Percentiles rank a stretch among this genome's conserved stretches.
These are phyloP conservation scores for Coilia nasus DNA, from an alignment of 2,797 vertebrate species.

Conservation along the genomic window DNA sequence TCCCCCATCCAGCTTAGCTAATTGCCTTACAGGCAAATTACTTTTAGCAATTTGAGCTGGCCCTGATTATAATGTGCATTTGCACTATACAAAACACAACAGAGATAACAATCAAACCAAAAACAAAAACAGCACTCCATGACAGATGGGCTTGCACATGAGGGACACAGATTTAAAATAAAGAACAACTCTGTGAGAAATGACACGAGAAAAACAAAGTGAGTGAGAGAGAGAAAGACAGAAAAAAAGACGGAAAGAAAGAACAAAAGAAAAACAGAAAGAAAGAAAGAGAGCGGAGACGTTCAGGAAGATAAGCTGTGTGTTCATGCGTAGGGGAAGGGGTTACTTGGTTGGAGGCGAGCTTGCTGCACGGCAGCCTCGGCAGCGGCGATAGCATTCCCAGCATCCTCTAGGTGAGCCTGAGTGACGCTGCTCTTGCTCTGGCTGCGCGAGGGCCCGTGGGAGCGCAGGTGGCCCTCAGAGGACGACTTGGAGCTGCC, in stretches of 20 bases:
- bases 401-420: constrained; percentile 95
- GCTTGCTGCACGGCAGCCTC: constrained; percentile 97
- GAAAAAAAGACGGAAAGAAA: constrained; percentile 44
- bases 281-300: constrained; percentile 67
- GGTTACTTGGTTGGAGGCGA: constrained; percentile 99
- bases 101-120: constrained; percentile 27
- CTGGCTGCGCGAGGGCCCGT: constrained; percentile 96
- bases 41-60: not conserved
- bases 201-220: constrained; percentile 40
- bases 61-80: constrained; percentile 8
- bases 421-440: constrained; percentile 99
- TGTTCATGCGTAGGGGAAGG: constrained; percentile 65
- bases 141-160: constrained; percentile 21
- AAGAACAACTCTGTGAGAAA: constrained; percentile 58
- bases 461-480: constrained; percentile 94
- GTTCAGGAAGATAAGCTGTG: constrained; percentile 82
- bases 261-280: constrained; percentile 52
- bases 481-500: constrained; percentile 99
- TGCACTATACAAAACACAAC: not conserved
- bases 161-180: constrained; percentile 43
- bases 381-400: constrained; percentile 95
- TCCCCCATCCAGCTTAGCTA: not conserved
- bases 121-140: constrained; percentile 9
- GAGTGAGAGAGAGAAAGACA: constrained; percentile 48
- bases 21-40: not conserved